Conservation (phyloP, 2,888 invertebrate genomes). For the Automeris io region DNA sequence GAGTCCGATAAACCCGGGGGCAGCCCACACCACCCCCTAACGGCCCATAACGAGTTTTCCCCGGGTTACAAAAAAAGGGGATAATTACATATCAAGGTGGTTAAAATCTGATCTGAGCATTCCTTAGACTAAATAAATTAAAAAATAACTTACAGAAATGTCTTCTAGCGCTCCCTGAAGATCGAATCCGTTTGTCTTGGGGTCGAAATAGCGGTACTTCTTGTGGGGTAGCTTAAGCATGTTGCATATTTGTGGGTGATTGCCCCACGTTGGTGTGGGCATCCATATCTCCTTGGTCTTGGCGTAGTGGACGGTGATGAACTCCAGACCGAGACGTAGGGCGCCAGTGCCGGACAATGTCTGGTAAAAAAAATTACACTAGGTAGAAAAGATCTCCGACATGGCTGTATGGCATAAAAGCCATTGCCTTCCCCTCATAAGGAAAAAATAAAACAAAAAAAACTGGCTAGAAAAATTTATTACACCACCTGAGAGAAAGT, state of each 20-base stretch:
- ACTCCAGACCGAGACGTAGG: slow-evolving; percentile 93
- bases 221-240: slow-evolving; percentile 90
- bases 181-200: slow-evolving; percentile 95
- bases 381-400: not conserved
- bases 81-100: no score
- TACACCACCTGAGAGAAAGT: no score
- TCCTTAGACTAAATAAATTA: not conserved
- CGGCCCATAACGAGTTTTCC: no score
- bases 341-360: slow-evolving; percentile 99
- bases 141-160: slow-evolving; percentile 80
- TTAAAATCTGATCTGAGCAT: no score
- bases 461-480: no score
- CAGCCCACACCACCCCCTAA: no score
- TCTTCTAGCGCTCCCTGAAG: slow-evolving; percentile 93
- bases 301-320: slow-evolving; percentile 87
- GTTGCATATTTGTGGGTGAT: slow-evolving; percentile 96
- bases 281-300: slow-evolving; percentile 90
- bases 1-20: no score
- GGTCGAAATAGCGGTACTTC: slow-evolving; percentile 95
- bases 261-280: slow-evolving; percentile 98
- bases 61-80: no score
- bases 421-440: no score
- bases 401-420: no score
- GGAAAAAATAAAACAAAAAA: no score
- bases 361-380: slow-evolving; percentile 62